These are phyloP conservation scores for Cryptosula pallasiana DNA, from an alignment of 2,888 invertebrate genomes.

Conservation along the genomic window DNA sequence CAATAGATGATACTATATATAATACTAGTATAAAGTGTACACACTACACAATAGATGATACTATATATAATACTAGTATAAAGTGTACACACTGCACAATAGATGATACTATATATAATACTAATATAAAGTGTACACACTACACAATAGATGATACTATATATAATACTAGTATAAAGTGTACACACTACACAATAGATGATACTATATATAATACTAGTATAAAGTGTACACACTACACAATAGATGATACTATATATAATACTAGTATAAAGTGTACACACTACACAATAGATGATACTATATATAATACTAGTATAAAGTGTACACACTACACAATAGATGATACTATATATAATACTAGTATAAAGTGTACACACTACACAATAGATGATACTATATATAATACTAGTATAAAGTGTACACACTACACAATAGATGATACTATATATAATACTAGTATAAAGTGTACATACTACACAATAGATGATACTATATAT, in stretches of 20 bases:
- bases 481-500: too few relatives aligned
- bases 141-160: not conserved
- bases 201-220: too few relatives aligned
- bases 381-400: too few relatives aligned
- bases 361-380: not conserved
- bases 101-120: too few relatives aligned
- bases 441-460: not conserved
- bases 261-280: not conserved
- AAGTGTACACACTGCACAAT: too few relatives aligned
- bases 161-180: not conserved
- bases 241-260: not conserved
- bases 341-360: not conserved
- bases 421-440: not conserved
- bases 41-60: too few relatives aligned
- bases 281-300: too few relatives aligned
- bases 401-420: conserved; percentile 4
- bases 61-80: too few relatives aligned
- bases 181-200: too few relatives aligned
- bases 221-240: conserved; percentile 20
- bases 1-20: too few relatives aligned
- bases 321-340: conserved; percentile 10
- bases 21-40: too few relatives aligned
- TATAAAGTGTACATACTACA: not conserved
- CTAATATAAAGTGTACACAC: conserved; percentile 22
- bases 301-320: too few relatives aligned